These are phyloP conservation scores for Hemicentrotus pulcherrimus DNA, from an alignment of 35 echinoderm and acorn worm genomes.

Conservation along the genomic window DNA sequence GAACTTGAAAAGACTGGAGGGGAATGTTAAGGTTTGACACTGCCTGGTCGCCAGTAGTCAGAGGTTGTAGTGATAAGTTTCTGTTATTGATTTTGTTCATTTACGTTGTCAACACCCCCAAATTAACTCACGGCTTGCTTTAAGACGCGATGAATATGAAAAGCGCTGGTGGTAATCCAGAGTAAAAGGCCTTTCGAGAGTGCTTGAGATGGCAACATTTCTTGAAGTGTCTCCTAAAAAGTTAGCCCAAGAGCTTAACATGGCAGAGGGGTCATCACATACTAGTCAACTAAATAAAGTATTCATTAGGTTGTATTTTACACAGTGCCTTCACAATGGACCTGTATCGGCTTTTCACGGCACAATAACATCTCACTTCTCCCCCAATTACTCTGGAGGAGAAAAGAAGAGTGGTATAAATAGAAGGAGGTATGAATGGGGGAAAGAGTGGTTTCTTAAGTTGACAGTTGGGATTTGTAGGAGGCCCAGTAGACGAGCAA, in stretches of 20 bases:
- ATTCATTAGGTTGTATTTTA: slow-evolving; percentile 37
- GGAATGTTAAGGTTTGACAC: neutral
- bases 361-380: slow-evolving; percentile 32
- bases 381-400: slow-evolving; percentile 19
- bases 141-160: neutral
- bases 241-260: slow-evolving; percentile 37
- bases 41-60: neutral
- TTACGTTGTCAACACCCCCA: neutral
- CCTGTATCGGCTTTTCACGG: neutral
- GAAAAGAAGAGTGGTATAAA: slow-evolving; percentile 37
- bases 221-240: slow-evolving; percentile 23
- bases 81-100: slow-evolving; percentile 19
- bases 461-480: slow-evolving; percentile 25
- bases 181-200: neutral
- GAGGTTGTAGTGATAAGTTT: neutral
- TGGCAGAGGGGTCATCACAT: neutral
- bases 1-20: neutral
- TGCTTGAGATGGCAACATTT: neutral
- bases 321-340: slow-evolving; percentile 4
- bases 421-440: neutral
- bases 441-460: neutral
- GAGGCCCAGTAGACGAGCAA: neutral
- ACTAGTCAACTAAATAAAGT: slow-evolving; percentile 13
- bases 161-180: neutral
- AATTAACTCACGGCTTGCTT: slow-evolving; percentile 10